Evolutionary conservation across 2,888 invertebrate species (phyloP), one percentile per base, ranked within the genome.

Genomic region (Girardia tigrina): DNA sequence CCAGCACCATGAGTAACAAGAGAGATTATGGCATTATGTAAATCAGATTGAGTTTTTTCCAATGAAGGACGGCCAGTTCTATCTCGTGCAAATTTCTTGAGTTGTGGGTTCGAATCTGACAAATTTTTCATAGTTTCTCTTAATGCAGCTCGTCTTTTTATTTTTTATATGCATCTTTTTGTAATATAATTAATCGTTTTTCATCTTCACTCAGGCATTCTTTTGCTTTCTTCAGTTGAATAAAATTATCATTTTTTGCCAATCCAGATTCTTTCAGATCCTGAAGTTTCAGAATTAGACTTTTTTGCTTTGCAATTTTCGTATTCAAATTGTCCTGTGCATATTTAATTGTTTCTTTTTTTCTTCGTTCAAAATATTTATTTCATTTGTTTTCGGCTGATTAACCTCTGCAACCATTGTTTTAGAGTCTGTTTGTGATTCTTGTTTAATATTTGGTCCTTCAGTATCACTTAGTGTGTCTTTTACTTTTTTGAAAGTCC

Each of bases 231-330:
- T 36, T 36, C 36, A 56, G 56, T n/a, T 56, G 56, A n/a, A 56
- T 23, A 56, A 56, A 23, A 56, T 56, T 56, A 56, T 56, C 56
- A 56, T 56, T 56, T 56, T n/a, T 56, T 56, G 56, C 56, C 56
- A 56, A 56, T 56, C 56, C n/a, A 56, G 4, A 56, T 56, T 56
- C n/a, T 8, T 56, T 56, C 56, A 56, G 56, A 56, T 56, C 56
- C 4, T 16, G 56, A 23, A 56, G 56, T 56, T 16, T 56, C 56
- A 56, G n/a, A 56, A 56, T 56, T 56, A 36, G 36, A 36, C 4
- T 56, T n/a, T 56, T 56, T 56, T 56, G n/a, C n/a, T 56, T 56
- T 23, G n/a, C 4, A 56, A 56, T 56, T 56, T 56, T 56, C 56
- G 23, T 56, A 56, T 4, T 56, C 56, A 56, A 56, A 56, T 56